A percentile compares a stretch with the other conserved stretches of the same genome.
Evolutionary conservation across 1,140 invertebrate species (phyloP).

Genomic region (Spodoptera frugiperda): DNA sequence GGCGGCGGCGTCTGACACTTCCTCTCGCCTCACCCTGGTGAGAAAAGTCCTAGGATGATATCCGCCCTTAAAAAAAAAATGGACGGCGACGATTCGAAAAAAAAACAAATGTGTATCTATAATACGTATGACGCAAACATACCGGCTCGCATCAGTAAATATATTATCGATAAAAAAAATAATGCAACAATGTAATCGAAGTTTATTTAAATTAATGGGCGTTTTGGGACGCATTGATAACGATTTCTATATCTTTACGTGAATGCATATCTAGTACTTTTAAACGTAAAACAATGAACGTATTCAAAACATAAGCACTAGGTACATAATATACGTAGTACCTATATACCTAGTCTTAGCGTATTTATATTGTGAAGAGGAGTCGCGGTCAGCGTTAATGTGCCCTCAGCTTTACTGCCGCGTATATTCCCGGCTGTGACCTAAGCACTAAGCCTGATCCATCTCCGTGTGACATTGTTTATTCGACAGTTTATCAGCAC

Average conservation of each 20-base stretch:
- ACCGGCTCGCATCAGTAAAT: neutral
- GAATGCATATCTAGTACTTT: constrained; percentile 6
- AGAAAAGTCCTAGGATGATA: too few relatives aligned
- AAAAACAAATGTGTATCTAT: too few relatives aligned
- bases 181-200: neutral
- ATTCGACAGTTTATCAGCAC: constrained; percentile 68
- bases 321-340: too few relatives aligned
- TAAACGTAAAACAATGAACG: neutral
- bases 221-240: constrained; percentile 12
- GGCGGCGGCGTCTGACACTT: too few relatives aligned
- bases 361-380: neutral
- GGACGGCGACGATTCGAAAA: too few relatives aligned
- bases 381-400: neutral
- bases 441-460: constrained; percentile 57
- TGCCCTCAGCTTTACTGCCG: constrained; percentile 7
- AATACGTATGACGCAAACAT: neutral
- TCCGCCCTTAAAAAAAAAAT: too few relatives aligned
- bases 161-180: neutral
- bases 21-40: too few relatives aligned
- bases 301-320: neutral
- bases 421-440: constrained; percentile 57
- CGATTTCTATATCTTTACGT: neutral
- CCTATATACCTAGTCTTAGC: neutral
- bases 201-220: constrained; percentile 7
- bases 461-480: constrained; percentile 59